Conservation (phyloP, 2,113 vertebrate genomes). For the Rafetus swinhoei region DNA sequence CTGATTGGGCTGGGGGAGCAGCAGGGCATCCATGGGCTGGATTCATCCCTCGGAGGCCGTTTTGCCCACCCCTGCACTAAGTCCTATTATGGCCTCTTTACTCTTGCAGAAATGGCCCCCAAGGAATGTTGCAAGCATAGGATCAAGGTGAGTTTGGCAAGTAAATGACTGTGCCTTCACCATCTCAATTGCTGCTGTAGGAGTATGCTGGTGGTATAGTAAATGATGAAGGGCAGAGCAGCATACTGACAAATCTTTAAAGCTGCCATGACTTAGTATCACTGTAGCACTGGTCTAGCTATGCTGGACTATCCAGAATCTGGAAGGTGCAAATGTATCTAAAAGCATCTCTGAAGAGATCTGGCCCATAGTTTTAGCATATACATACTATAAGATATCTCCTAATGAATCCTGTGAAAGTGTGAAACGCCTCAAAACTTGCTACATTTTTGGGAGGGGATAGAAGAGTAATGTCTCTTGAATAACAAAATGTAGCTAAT, state of each 20-base stretch:
- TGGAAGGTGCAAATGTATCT: background rate
- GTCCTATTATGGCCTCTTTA: background rate
- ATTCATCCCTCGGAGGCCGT: too few species aligned
- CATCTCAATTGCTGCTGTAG: background rate
- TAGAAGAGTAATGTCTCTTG: background rate
- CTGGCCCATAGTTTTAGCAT: background rate
- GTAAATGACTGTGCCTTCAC: background rate
- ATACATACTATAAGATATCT: background rate
- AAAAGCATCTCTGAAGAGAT: background rate
- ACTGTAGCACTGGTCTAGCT: background rate
- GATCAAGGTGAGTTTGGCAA: background rate
- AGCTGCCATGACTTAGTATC: background rate
- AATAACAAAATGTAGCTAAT: constrained; percentile 16
- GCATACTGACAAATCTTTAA: background rate
- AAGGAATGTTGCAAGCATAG: background rate
- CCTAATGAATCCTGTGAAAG: background rate
- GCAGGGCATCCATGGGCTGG: too few species aligned
- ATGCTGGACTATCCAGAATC: background rate
- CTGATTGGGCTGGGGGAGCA: too few species aligned
- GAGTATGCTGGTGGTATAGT: background rate
- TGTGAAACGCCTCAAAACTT: background rate
- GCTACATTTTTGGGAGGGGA: background rate
- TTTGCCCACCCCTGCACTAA: too few species aligned
- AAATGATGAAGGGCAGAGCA: background rate
- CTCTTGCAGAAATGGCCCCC: background rate